Evolutionary conservation across 2,113 vertebrate species (phyloP).

Genomic region (Pao palembangensis): DNA sequence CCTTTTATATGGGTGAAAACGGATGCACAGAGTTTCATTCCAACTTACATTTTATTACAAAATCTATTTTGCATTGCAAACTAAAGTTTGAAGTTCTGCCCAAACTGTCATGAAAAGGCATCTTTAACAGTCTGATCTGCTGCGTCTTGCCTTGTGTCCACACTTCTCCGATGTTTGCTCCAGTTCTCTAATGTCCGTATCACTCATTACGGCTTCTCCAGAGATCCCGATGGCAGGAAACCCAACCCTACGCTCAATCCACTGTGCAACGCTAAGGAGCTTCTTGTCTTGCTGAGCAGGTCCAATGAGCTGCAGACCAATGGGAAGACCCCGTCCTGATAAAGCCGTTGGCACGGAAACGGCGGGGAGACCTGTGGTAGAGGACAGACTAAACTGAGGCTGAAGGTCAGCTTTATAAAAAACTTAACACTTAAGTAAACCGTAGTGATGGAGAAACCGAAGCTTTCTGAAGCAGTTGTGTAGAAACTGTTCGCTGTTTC

Average conservation of each 20-base stretch:
- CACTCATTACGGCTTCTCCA: conserved; percentile 8
- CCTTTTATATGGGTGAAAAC: no score
- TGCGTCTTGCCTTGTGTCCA: background rate
- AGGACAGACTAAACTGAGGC: background rate
- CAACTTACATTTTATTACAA: no score
- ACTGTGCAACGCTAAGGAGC: conserved; percentile 86
- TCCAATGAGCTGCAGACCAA: conserved; percentile 91
- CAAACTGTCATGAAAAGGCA: no score
- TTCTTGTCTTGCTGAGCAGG: conserved; percentile 82
- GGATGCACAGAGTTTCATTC: no score
- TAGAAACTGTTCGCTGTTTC: no score
- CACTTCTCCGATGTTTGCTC: conserved; percentile 31
- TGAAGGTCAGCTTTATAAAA: conserved; percentile 12
- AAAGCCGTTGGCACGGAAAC: conserved; percentile 83
- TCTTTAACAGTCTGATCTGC: no score
- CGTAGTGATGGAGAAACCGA: no score
- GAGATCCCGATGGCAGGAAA: conserved; percentile 80
- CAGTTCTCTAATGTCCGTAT: no score
- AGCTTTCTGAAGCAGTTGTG: no score
- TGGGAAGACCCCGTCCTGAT: conserved; percentile 84
- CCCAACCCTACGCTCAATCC: conserved; percentile 88
- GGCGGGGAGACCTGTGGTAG: conserved; percentile 85
- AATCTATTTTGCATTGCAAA: no score
- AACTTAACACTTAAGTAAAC: background rate
- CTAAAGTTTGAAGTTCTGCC: no score